Evolutionary conservation across 1,140 invertebrate species (phyloP).

Genomic region (Trichomalopsis sarcophagae): DNA sequence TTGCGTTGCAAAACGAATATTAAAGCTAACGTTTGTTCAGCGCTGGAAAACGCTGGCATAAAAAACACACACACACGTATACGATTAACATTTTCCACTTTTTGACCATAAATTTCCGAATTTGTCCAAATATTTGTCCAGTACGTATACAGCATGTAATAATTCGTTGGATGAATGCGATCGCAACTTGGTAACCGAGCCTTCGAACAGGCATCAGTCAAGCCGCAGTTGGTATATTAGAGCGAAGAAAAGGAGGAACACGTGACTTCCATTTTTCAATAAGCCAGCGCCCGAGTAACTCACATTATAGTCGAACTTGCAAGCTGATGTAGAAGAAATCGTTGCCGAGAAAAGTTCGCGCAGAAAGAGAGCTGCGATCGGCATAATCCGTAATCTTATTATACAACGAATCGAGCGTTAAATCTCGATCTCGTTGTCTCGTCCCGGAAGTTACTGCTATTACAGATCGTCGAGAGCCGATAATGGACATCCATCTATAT

Average conservation of each 20-base stretch:
- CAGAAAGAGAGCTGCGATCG: not conserved
- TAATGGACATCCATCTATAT: not conserved
- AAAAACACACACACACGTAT: too few relatives aligned
- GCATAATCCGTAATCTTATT: constrained; percentile 19
- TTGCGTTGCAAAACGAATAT: too few relatives aligned
- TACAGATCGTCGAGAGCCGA: not conserved
- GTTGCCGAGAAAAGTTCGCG: not conserved
- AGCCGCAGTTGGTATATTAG: too few relatives aligned
- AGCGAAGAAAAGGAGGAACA: not conserved
- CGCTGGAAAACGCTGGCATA: too few relatives aligned
- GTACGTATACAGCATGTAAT: too few relatives aligned
- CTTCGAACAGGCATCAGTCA: too few relatives aligned
- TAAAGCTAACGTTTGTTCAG: too few relatives aligned
- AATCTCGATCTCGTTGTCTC: not conserved
- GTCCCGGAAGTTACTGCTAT: not conserved
- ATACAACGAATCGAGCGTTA: not conserved
- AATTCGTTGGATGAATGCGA: too few relatives aligned
- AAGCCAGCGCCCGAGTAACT: not conserved
- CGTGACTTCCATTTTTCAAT: constrained; percentile 14
- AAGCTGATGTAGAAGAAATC: not conserved
- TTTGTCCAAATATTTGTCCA: too few relatives aligned
- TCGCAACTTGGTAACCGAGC: too few relatives aligned
- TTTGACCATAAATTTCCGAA: too few relatives aligned
- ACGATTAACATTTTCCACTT: too few relatives aligned
- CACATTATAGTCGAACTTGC: not conserved